Percentiles rank a stretch among this genome's conserved stretches.
Conservation (phyloP, 2,888 invertebrate genomes). For the Eupelmus urozonus region DNA sequence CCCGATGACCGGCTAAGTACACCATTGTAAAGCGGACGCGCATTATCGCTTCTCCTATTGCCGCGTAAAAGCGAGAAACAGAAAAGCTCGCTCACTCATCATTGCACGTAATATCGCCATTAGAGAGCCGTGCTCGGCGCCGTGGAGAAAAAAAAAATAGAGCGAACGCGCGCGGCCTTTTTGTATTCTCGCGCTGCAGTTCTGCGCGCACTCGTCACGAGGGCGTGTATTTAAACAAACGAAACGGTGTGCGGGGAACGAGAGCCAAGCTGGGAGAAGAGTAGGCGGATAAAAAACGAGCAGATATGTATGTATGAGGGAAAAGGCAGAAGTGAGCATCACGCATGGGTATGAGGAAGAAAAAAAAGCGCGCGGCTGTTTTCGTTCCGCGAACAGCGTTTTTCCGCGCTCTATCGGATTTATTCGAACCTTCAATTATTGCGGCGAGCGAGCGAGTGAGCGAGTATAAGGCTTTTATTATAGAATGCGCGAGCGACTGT, state of each 20-base stretch:
- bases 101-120: conserved; percentile 52
- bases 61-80: conserved; percentile 14
- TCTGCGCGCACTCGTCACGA: conserved; percentile 15
- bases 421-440: conserved; percentile 38
- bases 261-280: neutral
- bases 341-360: neutral
- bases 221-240: conserved; percentile 47
- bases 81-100: conserved; percentile 11
- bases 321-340: neutral
- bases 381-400: conserved; percentile 29
- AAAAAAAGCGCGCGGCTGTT: conserved; percentile 3
- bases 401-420: conserved; percentile 35
- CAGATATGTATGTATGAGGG: neutral
- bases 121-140: conserved; percentile 8
- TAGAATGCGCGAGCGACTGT: neutral
- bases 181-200: neutral
- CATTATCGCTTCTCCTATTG: neutral
- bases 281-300: neutral
- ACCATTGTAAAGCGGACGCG: neutral
- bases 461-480: neutral
- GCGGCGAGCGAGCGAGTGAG: neutral
- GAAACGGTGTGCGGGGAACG: neutral
- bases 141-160: neutral
- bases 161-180: neutral
- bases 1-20: neutral